Percentiles rank a stretch among this genome's conserved stretches.
These are phyloP conservation scores for Pollenia labialis DNA, from an alignment of 2,888 invertebrate species.

Conservation along the genomic window DNA sequence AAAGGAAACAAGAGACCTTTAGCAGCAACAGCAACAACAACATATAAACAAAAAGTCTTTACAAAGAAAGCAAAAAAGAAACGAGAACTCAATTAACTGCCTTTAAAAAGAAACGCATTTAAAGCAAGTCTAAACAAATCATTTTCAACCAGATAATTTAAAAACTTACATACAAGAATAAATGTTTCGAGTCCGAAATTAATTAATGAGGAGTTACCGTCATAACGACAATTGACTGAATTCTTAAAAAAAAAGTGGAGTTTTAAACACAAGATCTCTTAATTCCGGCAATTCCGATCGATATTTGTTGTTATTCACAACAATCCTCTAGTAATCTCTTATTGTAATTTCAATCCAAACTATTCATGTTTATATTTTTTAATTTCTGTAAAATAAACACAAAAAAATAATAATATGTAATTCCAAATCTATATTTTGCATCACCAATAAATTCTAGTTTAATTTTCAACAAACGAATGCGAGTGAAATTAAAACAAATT, in stretches of 20 bases:
- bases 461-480: not conserved
- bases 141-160: constrained; percentile 14
- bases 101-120: constrained; percentile 65
- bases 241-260: constrained; percentile 27
- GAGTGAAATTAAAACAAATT: not conserved
- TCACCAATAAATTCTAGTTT: not conserved
- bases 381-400: no score
- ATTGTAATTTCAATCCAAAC: no score
- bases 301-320: no score
- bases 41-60: constrained; percentile 7
- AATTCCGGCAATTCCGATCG: no score
- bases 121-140: constrained; percentile 27
- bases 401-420: no score
- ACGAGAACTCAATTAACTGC: constrained; percentile 68
- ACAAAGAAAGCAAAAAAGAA: constrained; percentile 28
- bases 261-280: no score
- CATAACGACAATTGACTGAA: constrained; percentile 10
- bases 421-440: no score
- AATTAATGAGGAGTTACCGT: no score
- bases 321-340: no score
- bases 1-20: constrained; percentile 61
- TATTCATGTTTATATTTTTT: no score
- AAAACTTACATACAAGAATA: not conserved
- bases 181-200: not conserved
- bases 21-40: constrained; percentile 28